Percentiles rank a stretch among this genome's conserved stretches.
These are phyloP conservation scores for Coelopa frigida DNA, from an alignment of 1,140 invertebrate species.

Conservation along the genomic window DNA sequence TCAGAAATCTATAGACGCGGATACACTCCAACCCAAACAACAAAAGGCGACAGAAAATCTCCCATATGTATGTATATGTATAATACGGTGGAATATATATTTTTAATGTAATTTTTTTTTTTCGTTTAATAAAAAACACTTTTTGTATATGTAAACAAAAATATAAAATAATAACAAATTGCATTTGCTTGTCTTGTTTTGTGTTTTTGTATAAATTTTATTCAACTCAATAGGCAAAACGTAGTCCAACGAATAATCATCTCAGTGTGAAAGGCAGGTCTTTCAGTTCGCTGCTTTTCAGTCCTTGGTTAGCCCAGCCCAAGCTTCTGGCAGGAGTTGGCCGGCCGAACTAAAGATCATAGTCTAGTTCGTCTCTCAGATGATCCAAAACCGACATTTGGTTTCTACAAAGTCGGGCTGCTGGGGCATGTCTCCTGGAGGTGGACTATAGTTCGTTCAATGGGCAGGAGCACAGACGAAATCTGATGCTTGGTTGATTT, in stretches of 20 bases:
- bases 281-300: conserved; percentile 51
- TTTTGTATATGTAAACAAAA: conserved; percentile 1
- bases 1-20: too few relatives aligned
- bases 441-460: conserved; percentile 78
- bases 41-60: too few relatives aligned
- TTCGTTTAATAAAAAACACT: too few relatives aligned
- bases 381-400: conserved; percentile 59
- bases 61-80: too few relatives aligned
- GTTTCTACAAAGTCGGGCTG: conserved; percentile 61
- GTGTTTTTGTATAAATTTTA: too few relatives aligned
- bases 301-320: conserved; percentile 63
- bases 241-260: too few relatives aligned
- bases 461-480: conserved; percentile 49
- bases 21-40: too few relatives aligned
- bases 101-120: too few relatives aligned
- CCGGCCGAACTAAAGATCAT: conserved; percentile 80
- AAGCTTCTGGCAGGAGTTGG: conserved; percentile 89
- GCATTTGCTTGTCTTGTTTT: too few relatives aligned
- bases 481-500: conserved; percentile 42
- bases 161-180: not conserved
- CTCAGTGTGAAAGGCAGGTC: too few relatives aligned
- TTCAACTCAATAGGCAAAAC: too few relatives aligned
- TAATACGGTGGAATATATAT: too few relatives aligned
- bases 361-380: conserved; percentile 82
- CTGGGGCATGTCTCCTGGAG: conserved; percentile 54